Evolutionary conservation across 2,113 vertebrate genomes (phyloP).

Genomic region (Chaetorhynchus papuensis): DNA sequence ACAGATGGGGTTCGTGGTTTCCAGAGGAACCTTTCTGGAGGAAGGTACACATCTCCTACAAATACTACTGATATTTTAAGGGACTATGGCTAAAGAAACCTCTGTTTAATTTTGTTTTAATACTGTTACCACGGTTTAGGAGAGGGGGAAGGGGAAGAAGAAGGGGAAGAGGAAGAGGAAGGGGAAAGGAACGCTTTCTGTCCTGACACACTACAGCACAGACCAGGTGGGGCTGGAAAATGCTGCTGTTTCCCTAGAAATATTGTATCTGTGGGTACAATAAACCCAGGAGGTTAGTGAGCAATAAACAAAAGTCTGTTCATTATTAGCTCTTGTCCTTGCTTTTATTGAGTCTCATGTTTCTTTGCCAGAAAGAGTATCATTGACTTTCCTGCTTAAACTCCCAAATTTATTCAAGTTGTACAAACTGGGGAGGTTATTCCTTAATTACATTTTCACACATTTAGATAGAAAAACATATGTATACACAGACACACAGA

Average conservation of each 20-base stretch:
- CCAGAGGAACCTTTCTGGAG: not conserved
- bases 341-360: not conserved
- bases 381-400: not conserved
- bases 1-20: not conserved
- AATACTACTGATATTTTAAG: not conserved
- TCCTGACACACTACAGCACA: not conserved
- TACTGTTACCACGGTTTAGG: not conserved
- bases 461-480: not conserved
- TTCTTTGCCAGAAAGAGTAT: not conserved
- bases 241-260: not conserved
- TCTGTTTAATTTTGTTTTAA: not conserved
- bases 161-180: not conserved
- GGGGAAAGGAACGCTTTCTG: not conserved
- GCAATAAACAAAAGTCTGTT: not conserved
- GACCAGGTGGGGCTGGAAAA: not conserved
- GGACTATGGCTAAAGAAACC: not conserved
- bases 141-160: no score
- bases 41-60: not conserved
- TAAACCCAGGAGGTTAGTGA: not conserved
- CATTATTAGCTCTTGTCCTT: not conserved
- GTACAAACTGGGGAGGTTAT: not conserved
- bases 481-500: not conserved
- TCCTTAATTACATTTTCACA: not conserved
- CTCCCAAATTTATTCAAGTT: not conserved
- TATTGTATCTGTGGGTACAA: not conserved